Evolutionary conservation across 2,113 vertebrate species (phyloP).

Genomic region (Vombatus ursinus): DNA sequence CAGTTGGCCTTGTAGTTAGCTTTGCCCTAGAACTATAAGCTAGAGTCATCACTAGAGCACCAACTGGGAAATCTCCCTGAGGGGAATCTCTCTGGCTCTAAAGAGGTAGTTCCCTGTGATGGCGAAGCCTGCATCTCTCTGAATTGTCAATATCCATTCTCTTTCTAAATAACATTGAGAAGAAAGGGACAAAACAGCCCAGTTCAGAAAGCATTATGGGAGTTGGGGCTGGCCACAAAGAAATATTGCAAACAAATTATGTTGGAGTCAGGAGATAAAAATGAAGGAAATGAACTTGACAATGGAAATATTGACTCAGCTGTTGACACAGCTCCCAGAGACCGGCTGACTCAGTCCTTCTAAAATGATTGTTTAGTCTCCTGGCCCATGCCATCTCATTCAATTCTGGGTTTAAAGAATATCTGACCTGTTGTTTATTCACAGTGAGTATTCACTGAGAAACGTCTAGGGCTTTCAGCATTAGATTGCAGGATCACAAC

Average conservation of each 20-base stretch:
- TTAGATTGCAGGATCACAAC: background rate
- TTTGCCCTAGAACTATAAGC: background rate
- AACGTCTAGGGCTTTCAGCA: background rate
- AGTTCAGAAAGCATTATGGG: background rate
- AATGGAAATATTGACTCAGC: background rate
- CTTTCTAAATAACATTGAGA: conserved; percentile 14
- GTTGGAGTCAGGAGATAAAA: background rate
- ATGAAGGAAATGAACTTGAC: background rate
- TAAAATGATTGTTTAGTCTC: conserved; percentile 20
- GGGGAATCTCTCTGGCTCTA: background rate
- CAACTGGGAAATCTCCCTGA: background rate
- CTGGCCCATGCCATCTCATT: background rate
- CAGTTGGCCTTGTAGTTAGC: background rate
- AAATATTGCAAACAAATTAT: background rate
- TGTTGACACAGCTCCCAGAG: background rate
- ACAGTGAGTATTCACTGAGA: conserved; percentile 52
- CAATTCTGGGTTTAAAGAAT: conserved; percentile 37
- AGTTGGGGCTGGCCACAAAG: background rate
- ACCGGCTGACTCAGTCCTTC: conserved; percentile 12
- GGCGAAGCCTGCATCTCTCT: background rate
- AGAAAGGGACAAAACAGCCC: background rate
- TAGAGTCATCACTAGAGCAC: background rate
- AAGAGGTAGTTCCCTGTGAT: background rate
- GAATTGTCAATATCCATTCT: conserved; percentile 13
- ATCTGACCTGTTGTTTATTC: background rate